A percentile compares a stretch with the other conserved stretches of the same genome.
These are phyloP conservation scores for Spodoptera picta DNA, from an alignment of 2,888 invertebrate genomes.

Conservation along the genomic window DNA sequence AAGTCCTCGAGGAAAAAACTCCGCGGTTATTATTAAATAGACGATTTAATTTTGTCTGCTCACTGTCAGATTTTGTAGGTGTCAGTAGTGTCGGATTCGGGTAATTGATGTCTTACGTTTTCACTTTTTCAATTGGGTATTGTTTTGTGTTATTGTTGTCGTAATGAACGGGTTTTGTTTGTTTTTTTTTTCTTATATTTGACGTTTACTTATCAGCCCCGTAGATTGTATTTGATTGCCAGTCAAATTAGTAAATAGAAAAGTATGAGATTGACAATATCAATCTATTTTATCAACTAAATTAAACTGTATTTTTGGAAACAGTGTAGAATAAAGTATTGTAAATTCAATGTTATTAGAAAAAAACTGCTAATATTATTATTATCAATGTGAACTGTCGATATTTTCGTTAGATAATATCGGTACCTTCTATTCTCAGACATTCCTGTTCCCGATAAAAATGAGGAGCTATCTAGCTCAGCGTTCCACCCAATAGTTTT, in stretches of 20 bases:
- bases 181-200: too few relatives aligned
- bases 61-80: slow-evolving; percentile 17
- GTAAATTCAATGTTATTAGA: too few relatives aligned
- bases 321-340: too few relatives aligned
- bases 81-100: slow-evolving; percentile 35
- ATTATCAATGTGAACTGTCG: neutral
- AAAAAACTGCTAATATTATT: neutral
- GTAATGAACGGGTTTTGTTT: neutral
- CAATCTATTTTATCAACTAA: too few relatives aligned
- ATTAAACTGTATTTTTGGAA: too few relatives aligned
- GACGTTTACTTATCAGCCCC: too few relatives aligned
- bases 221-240: too few relatives aligned
- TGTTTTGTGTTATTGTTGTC: neutral
- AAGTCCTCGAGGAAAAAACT: slow-evolving; percentile 67
- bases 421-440: slow-evolving; percentile 17
- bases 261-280: too few relatives aligned
- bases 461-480: slow-evolving; percentile 33
- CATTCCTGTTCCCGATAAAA: slow-evolving; percentile 39
- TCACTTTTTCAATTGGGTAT: neutral
- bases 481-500: slow-evolving; percentile 34
- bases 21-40: slow-evolving; percentile 63
- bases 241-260: too few relatives aligned
- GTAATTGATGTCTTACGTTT: slow-evolving; percentile 32
- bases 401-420: slow-evolving; percentile 13
- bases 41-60: slow-evolving; percentile 65